Evolutionary conservation across 2,888 invertebrate species (phyloP).

Genomic region (Eurois occulta): DNA sequence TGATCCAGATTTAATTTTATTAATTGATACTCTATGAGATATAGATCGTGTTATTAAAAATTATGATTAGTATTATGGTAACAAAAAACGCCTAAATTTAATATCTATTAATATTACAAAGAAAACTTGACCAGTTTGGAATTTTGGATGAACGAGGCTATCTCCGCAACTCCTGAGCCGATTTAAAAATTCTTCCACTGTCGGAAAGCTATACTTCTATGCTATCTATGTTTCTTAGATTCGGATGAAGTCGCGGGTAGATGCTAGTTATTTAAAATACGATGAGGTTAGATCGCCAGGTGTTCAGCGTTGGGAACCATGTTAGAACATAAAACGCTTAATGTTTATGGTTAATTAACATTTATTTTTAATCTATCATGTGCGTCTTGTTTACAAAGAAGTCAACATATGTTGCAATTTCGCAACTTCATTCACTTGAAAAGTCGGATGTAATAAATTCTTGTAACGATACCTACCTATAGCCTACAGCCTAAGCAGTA

Average conservation of each 20-base stretch:
- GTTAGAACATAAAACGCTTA: not conserved
- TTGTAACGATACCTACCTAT: conserved; percentile 13
- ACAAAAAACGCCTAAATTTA: conserved; percentile 10
- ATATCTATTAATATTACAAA: conserved; percentile 1
- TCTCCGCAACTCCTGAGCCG: no score
- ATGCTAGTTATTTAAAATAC: conserved; percentile 4
- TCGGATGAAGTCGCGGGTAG: not conserved
- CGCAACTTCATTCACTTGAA: not conserved
- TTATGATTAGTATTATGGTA: conserved; percentile 34
- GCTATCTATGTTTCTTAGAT: no score
- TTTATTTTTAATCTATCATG: not conserved
- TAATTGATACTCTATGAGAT: conserved; percentile 50
- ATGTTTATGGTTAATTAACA: not conserved
- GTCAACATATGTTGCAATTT: not conserved
- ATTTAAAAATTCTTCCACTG: no score
- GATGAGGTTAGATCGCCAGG: not conserved
- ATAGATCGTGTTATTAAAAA: conserved; percentile 60
- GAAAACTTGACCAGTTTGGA: no score
- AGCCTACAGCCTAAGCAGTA: conserved; percentile 16
- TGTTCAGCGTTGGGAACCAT: conserved; percentile 21
- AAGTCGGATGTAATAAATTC: conserved; percentile 1
- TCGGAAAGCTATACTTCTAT: no score
- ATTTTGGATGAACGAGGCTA: no score
- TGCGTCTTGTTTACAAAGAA: not conserved
- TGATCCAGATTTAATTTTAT: conserved; percentile 47